Evolutionary conservation across 2,888 invertebrate genomes (phyloP), one percentile per base, ranked within the genome.

Genomic region (Cephalotes varians): DNA sequence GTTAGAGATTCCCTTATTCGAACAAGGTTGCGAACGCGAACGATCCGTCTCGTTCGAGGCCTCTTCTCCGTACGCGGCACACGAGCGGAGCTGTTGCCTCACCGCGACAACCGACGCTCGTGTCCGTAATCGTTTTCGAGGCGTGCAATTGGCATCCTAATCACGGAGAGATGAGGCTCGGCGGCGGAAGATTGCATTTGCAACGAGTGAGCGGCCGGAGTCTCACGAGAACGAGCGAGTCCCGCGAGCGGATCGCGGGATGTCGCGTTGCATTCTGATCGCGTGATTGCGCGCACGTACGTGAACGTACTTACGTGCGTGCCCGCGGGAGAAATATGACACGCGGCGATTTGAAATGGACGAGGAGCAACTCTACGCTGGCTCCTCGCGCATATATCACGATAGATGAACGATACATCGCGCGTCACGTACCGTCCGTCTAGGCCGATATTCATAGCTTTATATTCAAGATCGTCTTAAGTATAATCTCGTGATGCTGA

Each of bases 271-370:
- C 86, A 86, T 86, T 86, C 56, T 79, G 81, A 84, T 87, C 82
- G 85, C 84, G 84, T 83, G 85, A 90, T 88, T 87, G 84, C 82
- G 37, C 25, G 64, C 64, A 40, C 56, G 85, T 88, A 88, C 86
- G 87, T 87, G 83, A 65, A 80, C 54, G 10, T n/a, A 12, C 65
- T 71, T 83, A 85, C 86, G 86, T 21, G 12, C 31, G 47, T 65
- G 34, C 85, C 84, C 84, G 83, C 80, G 85, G 77, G 84, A 87
- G 86, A 90, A 89, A 89, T 89, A 90, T 90, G 86, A 90, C 89
- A 87, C 81, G 87, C 81, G 84, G 44, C 31, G 87, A 87, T 89
- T 86, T 83, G 83, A 88, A 88, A 80, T 88, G 86, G 44, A 85
- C 72, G 86, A 87, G 87, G 86, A 88, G 40, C 12, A 18, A 1